Evolutionary conservation across 1,140 invertebrate species (phyloP).

Genomic region (Eufriesea mexicana): DNA sequence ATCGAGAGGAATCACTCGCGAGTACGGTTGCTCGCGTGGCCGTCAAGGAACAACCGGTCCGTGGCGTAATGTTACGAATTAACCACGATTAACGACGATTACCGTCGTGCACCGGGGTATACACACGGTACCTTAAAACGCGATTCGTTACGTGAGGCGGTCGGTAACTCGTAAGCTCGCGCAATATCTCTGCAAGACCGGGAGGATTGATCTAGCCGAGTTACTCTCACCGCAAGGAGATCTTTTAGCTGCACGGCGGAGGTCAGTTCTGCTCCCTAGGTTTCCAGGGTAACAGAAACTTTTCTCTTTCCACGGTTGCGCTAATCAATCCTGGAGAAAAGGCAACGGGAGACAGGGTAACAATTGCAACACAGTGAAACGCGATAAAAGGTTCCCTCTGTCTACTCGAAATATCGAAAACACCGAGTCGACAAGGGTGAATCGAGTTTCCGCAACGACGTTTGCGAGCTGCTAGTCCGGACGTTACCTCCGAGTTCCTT

Average conservation of each 20-base stretch:
- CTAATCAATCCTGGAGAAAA: constrained; percentile 34
- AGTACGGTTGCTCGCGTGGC: neutral
- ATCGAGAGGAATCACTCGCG: neutral
- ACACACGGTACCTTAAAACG: too few species aligned
- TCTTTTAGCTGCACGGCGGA: neutral
- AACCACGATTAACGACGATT: neutral
- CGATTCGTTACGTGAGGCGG: too few species aligned
- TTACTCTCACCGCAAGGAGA: neutral
- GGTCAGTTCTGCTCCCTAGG: neutral
- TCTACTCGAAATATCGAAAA: constrained; percentile 5
- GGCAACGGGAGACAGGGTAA: neutral
- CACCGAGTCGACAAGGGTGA: neutral
- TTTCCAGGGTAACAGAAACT: constrained; percentile 38
- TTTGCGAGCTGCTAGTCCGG: neutral
- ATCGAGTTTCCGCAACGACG: constrained; percentile 7
- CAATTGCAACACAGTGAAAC: neutral
- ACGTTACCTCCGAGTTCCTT: neutral
- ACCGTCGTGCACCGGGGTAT: too few species aligned
- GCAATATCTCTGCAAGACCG: neutral
- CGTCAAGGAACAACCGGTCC: neutral
- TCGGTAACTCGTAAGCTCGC: neutral
- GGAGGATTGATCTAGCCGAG: neutral
- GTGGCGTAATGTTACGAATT: neutral
- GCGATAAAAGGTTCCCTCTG: constrained; percentile 7
- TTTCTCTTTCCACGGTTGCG: constrained; percentile 8